phyloP scores from a whole-genome alignment of 1,140 invertebrate genomes.

The Dinothrombium tinctorium region DNA sequence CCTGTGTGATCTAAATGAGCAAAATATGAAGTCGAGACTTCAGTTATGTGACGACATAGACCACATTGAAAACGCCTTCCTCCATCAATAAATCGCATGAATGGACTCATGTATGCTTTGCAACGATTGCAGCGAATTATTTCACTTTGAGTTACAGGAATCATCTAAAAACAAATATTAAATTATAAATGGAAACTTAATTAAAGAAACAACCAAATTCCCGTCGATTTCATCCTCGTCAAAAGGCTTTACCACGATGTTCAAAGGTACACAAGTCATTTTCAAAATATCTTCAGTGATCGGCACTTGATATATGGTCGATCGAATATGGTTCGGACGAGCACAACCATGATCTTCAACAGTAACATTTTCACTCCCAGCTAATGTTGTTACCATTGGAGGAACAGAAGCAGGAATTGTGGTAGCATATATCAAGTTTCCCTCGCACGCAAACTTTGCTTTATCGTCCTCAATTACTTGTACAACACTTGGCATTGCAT shows the following conservation, averaged over 20 bases:
- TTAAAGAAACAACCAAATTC: neutral
- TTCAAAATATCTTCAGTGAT: conserved; percentile 81
- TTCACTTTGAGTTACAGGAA: conserved; percentile 30
- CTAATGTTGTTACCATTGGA: conserved; percentile 66
- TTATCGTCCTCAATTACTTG: conserved; percentile 85
- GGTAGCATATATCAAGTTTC: conserved; percentile 50
- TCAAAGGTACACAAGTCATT: conserved; percentile 76
- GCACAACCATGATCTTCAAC: conserved; percentile 56
- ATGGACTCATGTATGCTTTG: conserved; percentile 97
- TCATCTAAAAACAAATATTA: conserved; percentile 13
- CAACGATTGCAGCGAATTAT: conserved; percentile 81
- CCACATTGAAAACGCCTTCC: conserved; percentile 84
- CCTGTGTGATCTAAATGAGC: conserved; percentile 89
- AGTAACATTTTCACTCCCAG: conserved; percentile 33
- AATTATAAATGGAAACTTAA: neutral
- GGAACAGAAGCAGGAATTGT: conserved; percentile 46
- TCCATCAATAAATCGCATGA: conserved; percentile 95
- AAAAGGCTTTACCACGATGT: conserved; percentile 70
- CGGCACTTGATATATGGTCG: conserved; percentile 87
- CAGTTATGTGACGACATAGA: conserved; percentile 81
- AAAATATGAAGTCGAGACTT: conserved; percentile 89
- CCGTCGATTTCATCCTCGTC: conserved; percentile 30
- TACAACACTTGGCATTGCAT: conserved; percentile 88
- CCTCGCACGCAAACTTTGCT: conserved; percentile 17
- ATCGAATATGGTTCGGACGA: conserved; percentile 32